phyloP scores from a whole-genome alignment of 2,113 vertebrate species.

The Hippopotamus amphibius region DNA sequence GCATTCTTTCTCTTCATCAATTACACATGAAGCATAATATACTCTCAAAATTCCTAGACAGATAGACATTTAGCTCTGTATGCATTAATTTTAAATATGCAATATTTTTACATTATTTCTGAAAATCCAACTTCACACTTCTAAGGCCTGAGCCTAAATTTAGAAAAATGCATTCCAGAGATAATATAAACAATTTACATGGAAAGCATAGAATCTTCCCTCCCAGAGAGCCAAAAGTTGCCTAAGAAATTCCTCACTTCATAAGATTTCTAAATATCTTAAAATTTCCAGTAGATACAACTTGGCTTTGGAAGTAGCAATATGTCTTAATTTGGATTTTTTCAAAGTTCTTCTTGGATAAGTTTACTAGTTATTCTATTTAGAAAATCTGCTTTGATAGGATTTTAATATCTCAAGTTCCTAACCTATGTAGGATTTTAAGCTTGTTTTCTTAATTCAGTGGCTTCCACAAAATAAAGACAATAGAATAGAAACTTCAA shows the following conservation, averaged over 20 bases:
- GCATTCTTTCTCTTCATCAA: background rate
- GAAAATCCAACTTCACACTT: background rate
- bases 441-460: background rate
- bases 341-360: background rate
- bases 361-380: background rate
- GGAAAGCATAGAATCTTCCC: background rate
- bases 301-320: background rate
- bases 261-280: slow-evolving; percentile 20
- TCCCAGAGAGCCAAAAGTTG: background rate
- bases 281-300: background rate
- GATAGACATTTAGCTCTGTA: background rate
- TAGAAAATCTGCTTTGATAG: background rate
- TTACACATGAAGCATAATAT: background rate
- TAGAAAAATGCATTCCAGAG: slow-evolving; percentile 20
- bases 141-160: background rate
- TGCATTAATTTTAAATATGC: background rate
- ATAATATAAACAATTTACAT: background rate
- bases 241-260: slow-evolving; percentile 19
- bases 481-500: background rate
- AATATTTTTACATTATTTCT: background rate
- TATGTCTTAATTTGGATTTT: background rate
- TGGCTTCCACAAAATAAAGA: background rate
- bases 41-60: background rate
- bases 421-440: background rate
- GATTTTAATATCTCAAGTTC: background rate